Evolutionary conservation across 2,888 invertebrate species (phyloP).

Genomic region (Fragum whitleyi): DNA sequence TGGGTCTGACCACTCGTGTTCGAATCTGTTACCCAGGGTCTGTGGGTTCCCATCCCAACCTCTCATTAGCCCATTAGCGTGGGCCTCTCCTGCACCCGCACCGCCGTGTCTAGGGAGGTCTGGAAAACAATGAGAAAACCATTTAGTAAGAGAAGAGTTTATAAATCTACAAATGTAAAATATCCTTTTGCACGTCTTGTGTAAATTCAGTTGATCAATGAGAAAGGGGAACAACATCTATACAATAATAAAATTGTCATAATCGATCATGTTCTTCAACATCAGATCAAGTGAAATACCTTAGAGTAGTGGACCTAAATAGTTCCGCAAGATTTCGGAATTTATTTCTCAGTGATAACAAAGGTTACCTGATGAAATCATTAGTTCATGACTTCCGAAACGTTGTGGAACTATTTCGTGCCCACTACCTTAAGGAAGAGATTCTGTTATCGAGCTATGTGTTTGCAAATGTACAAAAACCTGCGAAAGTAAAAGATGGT

Average conservation of each 20-base stretch:
- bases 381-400: too few relatives aligned
- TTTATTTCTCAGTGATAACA: too few relatives aligned
- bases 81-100: conserved; percentile 49
- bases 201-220: neutral
- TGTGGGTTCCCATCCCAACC: conserved; percentile 64
- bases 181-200: neutral
- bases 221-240: neutral
- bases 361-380: too few relatives aligned
- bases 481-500: too few relatives aligned
- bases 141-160: too few relatives aligned
- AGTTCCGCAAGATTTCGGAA: too few relatives aligned
- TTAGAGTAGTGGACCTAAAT: too few relatives aligned
- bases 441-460: too few relatives aligned
- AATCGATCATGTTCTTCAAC: neutral
- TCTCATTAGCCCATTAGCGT: conserved; percentile 43
- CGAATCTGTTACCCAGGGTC: conserved; percentile 41
- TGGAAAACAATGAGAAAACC: neutral
- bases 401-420: too few relatives aligned
- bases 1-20: conserved; percentile 48
- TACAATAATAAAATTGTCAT: neutral
- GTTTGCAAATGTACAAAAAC: too few relatives aligned
- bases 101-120: conserved; percentile 60
- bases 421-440: too few relatives aligned
- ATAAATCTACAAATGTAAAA: neutral
- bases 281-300: too few relatives aligned